Percentiles rank a stretch among this genome's conserved stretches.
These are phyloP conservation scores for Cephus spinipes DNA, from an alignment of 2,888 invertebrate genomes.

Conservation along the genomic window DNA sequence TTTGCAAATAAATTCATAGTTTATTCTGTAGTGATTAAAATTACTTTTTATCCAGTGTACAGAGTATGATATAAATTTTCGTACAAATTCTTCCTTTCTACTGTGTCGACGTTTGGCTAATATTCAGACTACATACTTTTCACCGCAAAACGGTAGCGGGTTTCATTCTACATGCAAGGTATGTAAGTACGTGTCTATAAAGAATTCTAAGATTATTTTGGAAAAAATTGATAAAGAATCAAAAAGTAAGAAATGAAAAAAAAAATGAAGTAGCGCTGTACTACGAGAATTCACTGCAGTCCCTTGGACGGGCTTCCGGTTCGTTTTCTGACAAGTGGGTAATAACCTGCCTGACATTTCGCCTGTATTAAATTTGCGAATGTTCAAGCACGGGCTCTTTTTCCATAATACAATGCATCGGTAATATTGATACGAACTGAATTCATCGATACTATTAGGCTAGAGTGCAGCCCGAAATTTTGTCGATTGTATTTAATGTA, in stretches of 20 bases:
- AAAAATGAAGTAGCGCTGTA: not conserved
- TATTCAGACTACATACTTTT: not conserved
- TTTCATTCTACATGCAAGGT: not conserved
- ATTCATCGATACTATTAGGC: not conserved
- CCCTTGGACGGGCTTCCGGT: not conserved
- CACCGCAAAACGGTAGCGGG: not conserved
- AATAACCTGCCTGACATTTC: conserved; percentile 39
- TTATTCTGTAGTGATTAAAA: not conserved
- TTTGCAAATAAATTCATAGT: not conserved
- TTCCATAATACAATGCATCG: conserved; percentile 16
- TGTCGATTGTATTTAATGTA: conserved; percentile 33
- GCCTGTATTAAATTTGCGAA: not conserved
- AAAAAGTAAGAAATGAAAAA: not conserved
- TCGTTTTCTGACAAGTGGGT: conserved; percentile 38
- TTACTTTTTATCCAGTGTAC: not conserved
- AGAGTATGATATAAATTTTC: not conserved
- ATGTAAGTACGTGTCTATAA: not conserved
- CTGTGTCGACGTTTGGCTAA: not conserved
- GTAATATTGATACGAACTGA: conserved; percentile 9
- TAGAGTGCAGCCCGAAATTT: conserved; percentile 4
- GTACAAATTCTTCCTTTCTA: not conserved
- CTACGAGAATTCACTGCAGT: not conserved
- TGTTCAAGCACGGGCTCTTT: conserved; percentile 24
- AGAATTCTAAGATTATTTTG: not conserved
- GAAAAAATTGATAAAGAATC: not conserved